These are phyloP conservation scores for Cybosia mesomella DNA, from an alignment of 2,888 invertebrate genomes.

Conservation along the genomic window DNA sequence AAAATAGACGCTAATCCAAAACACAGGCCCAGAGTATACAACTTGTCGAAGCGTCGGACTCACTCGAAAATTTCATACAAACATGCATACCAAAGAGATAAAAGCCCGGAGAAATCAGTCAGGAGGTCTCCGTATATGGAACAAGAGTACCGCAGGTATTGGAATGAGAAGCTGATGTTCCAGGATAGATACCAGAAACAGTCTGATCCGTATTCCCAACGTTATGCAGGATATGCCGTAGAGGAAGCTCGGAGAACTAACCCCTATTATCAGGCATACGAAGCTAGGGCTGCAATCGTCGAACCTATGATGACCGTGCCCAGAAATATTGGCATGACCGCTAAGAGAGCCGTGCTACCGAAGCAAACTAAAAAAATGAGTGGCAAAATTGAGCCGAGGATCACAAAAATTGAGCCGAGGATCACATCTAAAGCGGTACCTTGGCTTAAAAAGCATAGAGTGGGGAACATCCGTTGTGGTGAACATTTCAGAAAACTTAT, in stretches of 20 bases:
- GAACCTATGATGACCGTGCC: slow-evolving; percentile 30
- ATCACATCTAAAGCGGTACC: slow-evolving; percentile 47
- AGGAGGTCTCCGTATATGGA: slow-evolving; percentile 66
- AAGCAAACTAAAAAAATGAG: slow-evolving; percentile 8
- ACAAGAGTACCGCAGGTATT: slow-evolving; percentile 70
- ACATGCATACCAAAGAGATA: slow-evolving; percentile 41
- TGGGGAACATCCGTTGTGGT: slow-evolving; percentile 58
- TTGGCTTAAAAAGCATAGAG: slow-evolving; percentile 69
- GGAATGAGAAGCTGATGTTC: slow-evolving; percentile 68
- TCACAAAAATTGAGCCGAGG: background rate
- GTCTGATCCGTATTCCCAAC: slow-evolving; percentile 37
- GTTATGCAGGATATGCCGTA: slow-evolving; percentile 32
- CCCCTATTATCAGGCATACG: slow-evolving; percentile 58
- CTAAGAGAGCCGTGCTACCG: background rate
- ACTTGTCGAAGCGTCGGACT: slow-evolving; percentile 40
- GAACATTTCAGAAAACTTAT: slow-evolving; percentile 69
- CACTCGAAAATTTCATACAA: slow-evolving; percentile 58
- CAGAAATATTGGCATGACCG: background rate
- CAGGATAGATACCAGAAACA: slow-evolving; percentile 44
- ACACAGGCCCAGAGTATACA: slow-evolving; percentile 26
- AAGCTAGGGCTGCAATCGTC: slow-evolving; percentile 60
- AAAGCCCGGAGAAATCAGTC: slow-evolving; percentile 43
- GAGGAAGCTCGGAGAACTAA: slow-evolving; percentile 23
- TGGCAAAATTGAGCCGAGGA: background rate
- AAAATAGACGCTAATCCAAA: slow-evolving; percentile 39